Evolutionary conservation across 2,113 vertebrate genomes (phyloP), one percentile per base, ranked within the genome.

Genomic region (Passer montanus): DNA sequence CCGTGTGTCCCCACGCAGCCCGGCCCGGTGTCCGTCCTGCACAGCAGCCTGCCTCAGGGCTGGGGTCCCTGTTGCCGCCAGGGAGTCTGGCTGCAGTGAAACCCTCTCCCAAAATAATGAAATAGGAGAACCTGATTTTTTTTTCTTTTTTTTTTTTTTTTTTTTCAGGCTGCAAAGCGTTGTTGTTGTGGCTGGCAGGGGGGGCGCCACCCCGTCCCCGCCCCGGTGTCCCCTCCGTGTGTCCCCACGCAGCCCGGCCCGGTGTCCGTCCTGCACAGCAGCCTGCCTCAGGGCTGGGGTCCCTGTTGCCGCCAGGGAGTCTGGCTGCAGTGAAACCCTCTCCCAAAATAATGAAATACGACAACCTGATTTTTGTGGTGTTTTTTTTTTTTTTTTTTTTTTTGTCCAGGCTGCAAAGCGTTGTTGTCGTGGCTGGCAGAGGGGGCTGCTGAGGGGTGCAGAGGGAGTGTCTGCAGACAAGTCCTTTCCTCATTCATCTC

Each of bases 271-370:
- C 35, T 3, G 9, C 41, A 11, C 41, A 41, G 41, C 11, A 41
- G 41, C 41, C 41, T 41, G 41, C 28, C 53, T 2, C 1, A 8
- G n/a, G 31, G 47, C 35, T 28, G 67, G 8, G 23, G 11, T 8
- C 22, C 11, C 23, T 18, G n/a, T 1, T 37, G n/a, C 22, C 28
- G 10, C 0, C 31, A 4, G 24, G 6, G 41, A 41, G 37, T 4
- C 33, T 0, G 39, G 23, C 56, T 26, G 49, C 68, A 4, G 10
- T 12, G 41, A 50, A 49, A 28, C 7, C 15, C 14, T 50, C 7
- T 3, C 27, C 16, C 7, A 33, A 15, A 77, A 39, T 3, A 33
- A 23, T 2, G 9, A 43, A 33, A 49, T 11, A 28, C 4, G 44
- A 23, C 7, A 31, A 21, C 0, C 10, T 15, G 43, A 0, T 26